Conservation (phyloP, 2,113 vertebrate genomes). For the Guaruba guarouba region DNA sequence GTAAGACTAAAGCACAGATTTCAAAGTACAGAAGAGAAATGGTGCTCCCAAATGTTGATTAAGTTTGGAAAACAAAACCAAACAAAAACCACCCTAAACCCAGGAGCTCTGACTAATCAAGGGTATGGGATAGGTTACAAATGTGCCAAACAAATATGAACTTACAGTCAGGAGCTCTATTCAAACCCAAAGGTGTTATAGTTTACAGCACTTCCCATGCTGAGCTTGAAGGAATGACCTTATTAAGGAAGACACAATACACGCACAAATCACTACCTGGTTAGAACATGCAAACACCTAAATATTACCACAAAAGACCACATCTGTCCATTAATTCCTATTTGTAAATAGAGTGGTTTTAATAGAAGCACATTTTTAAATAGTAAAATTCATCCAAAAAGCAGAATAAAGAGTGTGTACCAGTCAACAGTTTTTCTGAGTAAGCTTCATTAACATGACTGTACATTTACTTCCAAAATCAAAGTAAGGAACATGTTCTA, state of each 20-base stretch:
- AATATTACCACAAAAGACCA: background rate
- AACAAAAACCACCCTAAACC: background rate
- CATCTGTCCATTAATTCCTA: background rate
- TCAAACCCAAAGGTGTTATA: background rate
- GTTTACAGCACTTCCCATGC: background rate
- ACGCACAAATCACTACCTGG: background rate
- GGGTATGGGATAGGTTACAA: background rate
- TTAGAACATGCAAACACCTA: background rate
- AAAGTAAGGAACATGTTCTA: background rate
- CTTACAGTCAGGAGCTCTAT: background rate
- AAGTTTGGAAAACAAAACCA: background rate
- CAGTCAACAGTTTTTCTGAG: background rate
- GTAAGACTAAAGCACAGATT: background rate
- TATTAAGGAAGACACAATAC: background rate
- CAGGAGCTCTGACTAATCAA: background rate
- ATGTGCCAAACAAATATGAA: background rate
- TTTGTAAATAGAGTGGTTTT: background rate
- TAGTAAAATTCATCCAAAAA: background rate
- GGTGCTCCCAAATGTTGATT: rapidly evolving
- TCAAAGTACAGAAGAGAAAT: background rate
- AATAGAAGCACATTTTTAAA: background rate
- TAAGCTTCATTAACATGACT: background rate
- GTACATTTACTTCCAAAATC: background rate
- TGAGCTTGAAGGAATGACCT: background rate
- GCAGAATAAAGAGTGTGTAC: background rate